Conservation (phyloP, 2,888 invertebrate species). For the Craniophora ligustri region DNA sequence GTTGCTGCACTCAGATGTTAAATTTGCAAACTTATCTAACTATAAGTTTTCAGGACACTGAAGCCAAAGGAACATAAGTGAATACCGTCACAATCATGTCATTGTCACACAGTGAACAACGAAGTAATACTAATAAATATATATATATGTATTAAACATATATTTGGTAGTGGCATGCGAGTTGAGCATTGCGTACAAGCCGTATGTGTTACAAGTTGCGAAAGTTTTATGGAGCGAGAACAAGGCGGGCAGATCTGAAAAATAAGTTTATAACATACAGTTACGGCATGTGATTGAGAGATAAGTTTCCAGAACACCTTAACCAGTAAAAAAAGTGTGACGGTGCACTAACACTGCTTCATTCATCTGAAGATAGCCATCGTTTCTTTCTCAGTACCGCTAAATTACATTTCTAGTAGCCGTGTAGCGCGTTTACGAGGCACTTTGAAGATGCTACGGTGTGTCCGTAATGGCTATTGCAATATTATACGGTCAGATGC, state of each 20-base stretch:
- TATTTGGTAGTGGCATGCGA: constrained; percentile 28
- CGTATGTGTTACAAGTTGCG: constrained; percentile 63
- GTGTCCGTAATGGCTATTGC: constrained; percentile 85
- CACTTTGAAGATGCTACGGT: constrained; percentile 85
- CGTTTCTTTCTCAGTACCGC: constrained; percentile 85
- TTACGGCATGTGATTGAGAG: constrained; percentile 73
- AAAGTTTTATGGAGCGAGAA: constrained; percentile 71
- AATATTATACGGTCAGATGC: constrained; percentile 86
- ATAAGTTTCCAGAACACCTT: constrained; percentile 84
- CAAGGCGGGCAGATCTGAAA: constrained; percentile 70
- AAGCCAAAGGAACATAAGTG: constrained; percentile 11
- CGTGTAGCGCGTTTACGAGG: constrained; percentile 85
- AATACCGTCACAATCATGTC: constrained; percentile 24
- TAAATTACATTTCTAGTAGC: constrained; percentile 88
- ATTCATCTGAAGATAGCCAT: constrained; percentile 84
- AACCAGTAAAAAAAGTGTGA: constrained; percentile 80
- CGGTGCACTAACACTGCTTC: constrained; percentile 76
- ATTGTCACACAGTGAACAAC: constrained; percentile 36
- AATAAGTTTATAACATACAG: constrained; percentile 69
- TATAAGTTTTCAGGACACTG: not conserved
- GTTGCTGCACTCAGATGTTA: not conserved
- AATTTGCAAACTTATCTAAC: too few species aligned
- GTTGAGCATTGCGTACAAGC: constrained; percentile 52
- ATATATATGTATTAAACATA: too few species aligned
- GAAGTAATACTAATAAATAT: constrained; percentile 41